These are phyloP conservation scores for Zaprionus davidi DNA, from an alignment of 1,140 invertebrate genomes.

Conservation along the genomic window DNA sequence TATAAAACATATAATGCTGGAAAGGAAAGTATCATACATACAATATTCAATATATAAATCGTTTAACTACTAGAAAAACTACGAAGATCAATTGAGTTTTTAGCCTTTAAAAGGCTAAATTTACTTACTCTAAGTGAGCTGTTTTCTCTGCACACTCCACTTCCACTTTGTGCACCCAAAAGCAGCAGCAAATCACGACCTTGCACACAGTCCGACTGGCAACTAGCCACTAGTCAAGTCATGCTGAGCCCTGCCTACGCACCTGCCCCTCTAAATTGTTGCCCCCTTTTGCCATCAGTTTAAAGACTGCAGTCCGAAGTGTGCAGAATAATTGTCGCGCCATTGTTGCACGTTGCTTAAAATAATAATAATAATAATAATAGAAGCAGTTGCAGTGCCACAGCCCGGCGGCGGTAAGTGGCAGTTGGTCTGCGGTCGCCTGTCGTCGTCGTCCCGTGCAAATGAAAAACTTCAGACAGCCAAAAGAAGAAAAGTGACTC, in stretches of 20 bases:
- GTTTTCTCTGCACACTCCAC: not conserved
- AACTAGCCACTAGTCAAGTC: slow-evolving; percentile 35
- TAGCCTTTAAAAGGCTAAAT: too few species aligned
- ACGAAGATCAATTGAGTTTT: too few species aligned
- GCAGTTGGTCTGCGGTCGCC: slow-evolving; percentile 66
- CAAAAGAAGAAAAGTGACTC: slow-evolving; percentile 36
- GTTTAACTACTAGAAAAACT: too few species aligned
- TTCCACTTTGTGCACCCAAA: not conserved
- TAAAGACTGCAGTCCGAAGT: slow-evolving; percentile 19
- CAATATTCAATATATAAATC: not conserved
- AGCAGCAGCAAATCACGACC: not conserved
- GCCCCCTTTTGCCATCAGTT: not conserved
- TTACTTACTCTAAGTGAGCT: not conserved
- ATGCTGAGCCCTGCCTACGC: slow-evolving; percentile 1
- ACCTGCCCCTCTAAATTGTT: not conserved
- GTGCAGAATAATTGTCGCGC: slow-evolving; percentile 66
- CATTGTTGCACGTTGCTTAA: slow-evolving; percentile 79
- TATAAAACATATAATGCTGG: not conserved
- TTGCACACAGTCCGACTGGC: not conserved
- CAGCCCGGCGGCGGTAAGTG: slow-evolving; percentile 52
- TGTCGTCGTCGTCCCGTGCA: slow-evolving; percentile 36
- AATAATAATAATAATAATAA: slow-evolving; percentile 61
- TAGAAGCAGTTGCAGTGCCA: slow-evolving; percentile 13
- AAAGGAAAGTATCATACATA: not conserved
- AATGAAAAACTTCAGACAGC: slow-evolving; percentile 62